Evolutionary conservation across 2,113 vertebrate species (phyloP), one percentile per base, ranked within the genome.

Genomic region (Electrona antarctica): DNA sequence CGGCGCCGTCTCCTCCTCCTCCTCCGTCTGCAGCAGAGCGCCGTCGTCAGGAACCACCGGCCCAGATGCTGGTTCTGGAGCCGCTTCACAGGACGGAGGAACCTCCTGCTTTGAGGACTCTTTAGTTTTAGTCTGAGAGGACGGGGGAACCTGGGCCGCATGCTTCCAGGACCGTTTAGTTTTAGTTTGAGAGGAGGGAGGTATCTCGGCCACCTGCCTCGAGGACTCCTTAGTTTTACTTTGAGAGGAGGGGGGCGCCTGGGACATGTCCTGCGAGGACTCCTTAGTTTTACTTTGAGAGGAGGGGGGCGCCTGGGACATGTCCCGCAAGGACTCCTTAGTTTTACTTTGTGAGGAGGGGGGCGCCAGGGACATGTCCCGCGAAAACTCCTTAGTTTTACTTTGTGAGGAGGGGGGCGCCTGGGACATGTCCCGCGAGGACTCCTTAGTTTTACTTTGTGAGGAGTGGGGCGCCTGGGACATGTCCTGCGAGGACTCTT

Each of bases 1-100:
- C n/a, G n/a, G n/a, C n/a, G n/a, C n/a, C n/a, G n/a, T n/a, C 8
- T 71, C 65, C 29, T 89, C 79, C 48, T 60, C 71, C 62, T 80
- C 79, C 10, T 67, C 51, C 15, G 73, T 79, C n/a, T 71, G 76
- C 5, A 64, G 64, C 67, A 57, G 73, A 51, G 87, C 76, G 68
- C 6, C 84, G 65, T 21, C 21, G 21, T 2, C 21, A 77, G 80
- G 11, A 83, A 48, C 54, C 21, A 2, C 21, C 21, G 21, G 21
- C 21, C 21, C 21, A 2, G 21, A 21, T 21, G 21, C 21, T 21
- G 1, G 21, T 21, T 21, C 1, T 21, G 74, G 45, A 6, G 71
- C 69, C 14, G 69, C 56, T 2, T 81, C 85, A 55, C 62, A 11
- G 0, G 60, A 11, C 51, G 64, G 49, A 64, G 62, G 21, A 21